Conservation (phyloP, 2,888 invertebrate species). For the Balanococcus diminutus region DNA sequence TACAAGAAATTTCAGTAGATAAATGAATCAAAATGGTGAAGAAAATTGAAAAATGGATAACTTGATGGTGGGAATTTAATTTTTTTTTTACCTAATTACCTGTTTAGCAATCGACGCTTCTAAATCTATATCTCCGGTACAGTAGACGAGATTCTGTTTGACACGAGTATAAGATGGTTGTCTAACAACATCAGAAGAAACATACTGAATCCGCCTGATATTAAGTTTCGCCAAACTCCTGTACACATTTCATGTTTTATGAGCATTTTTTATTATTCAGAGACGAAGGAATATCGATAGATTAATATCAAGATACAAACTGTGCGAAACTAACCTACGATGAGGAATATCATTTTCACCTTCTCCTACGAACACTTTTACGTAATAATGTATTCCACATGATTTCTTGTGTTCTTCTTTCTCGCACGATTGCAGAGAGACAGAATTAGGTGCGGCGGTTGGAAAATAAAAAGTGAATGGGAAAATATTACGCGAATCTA, state of each 20-base stretch:
- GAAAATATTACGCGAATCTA: constrained; percentile 77
- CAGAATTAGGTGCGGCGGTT: constrained; percentile 85
- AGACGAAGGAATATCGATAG: no score
- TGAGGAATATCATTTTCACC: constrained; percentile 79
- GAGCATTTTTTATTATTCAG: background rate
- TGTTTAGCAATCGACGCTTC: constrained; percentile 95
- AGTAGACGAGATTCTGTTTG: constrained; percentile 91
- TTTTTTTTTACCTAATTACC: constrained; percentile 65
- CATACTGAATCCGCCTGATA: constrained; percentile 90
- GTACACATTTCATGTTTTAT: constrained; percentile 56
- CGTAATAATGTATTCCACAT: constrained; percentile 90
- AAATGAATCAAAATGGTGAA: no score
- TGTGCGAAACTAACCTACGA: constrained; percentile 64
- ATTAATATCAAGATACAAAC: background rate
- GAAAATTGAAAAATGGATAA: no score
- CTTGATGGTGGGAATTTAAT: no score
- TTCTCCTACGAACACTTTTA: constrained; percentile 86
- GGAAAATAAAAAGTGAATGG: constrained; percentile 86
- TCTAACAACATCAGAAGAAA: constrained; percentile 69
- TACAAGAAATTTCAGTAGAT: no score
- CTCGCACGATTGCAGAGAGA: constrained; percentile 84
- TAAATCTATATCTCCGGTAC: constrained; percentile 90
- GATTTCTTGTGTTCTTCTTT: constrained; percentile 83
- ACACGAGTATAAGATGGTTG: constrained; percentile 93
- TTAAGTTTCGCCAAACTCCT: constrained; percentile 89